Evolutionary conservation across 2,797 vertebrate species (phyloP).

Genomic region (Merluccius polli): DNA sequence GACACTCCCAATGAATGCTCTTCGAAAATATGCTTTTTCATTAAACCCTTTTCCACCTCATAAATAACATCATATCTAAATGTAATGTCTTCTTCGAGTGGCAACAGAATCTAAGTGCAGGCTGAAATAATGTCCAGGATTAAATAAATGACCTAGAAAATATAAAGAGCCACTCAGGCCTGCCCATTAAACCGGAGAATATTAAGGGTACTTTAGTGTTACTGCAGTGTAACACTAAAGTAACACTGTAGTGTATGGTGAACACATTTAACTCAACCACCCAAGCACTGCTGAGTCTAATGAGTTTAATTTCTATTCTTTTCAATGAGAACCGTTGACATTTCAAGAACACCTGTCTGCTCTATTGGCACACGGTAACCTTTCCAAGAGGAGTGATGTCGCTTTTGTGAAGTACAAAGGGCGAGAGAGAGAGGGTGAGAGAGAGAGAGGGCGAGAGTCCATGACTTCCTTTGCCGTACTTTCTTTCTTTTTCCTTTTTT

Average conservation of each 20-base stretch:
- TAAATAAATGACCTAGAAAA: constrained; percentile 47
- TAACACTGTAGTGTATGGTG: too few relatives aligned
- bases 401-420: background rate
- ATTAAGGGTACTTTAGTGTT: constrained; percentile 25
- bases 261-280: constrained; percentile 26
- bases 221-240: too few relatives aligned
- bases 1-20: constrained; percentile 18
- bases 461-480: background rate
- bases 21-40: constrained; percentile 46
- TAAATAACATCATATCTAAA: constrained; percentile 35
- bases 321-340: constrained; percentile 63
- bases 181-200: constrained; percentile 36
- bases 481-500: background rate
- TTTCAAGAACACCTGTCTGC: constrained; percentile 49
- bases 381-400: constrained; percentile 29
- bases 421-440: background rate
- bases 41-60: constrained; percentile 37
- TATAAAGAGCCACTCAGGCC: constrained; percentile 30
- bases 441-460: background rate
- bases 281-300: constrained; percentile 36
- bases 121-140: constrained; percentile 27
- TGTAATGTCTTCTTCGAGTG: constrained; percentile 39
- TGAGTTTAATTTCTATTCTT: constrained; percentile 42
- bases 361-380: constrained; percentile 40
- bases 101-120: constrained; percentile 20